These are phyloP conservation scores for Netelia virgata DNA, from an alignment of 2,888 invertebrate species.

Conservation along the genomic window DNA sequence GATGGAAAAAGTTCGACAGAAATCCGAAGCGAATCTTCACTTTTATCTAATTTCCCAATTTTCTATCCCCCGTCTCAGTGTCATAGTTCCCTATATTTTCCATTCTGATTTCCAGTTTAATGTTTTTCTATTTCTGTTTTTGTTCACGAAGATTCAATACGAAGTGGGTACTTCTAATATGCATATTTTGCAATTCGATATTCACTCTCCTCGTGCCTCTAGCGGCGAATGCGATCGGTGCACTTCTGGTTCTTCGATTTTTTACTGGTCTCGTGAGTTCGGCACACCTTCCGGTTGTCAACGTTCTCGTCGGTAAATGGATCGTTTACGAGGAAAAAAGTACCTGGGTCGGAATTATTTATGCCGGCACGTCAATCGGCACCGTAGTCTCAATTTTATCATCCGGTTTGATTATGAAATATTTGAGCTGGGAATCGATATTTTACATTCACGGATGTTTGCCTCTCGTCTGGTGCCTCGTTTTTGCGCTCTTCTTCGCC, in stretches of 20 bases:
- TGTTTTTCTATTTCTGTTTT: conserved; percentile 24
- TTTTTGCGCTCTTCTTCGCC: conserved; percentile 79
- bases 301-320: conserved; percentile 83
- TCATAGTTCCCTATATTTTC: not conserved
- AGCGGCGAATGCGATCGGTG: conserved; percentile 68
- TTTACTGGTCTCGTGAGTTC: conserved; percentile 80
- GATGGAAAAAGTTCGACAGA: not conserved
- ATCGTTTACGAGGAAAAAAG: conserved; percentile 82
- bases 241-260: conserved; percentile 78
- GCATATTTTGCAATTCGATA: conserved; percentile 78
- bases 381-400: conserved; percentile 82
- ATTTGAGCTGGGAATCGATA: conserved; percentile 79
- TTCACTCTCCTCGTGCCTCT: conserved; percentile 80
- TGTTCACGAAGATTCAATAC: conserved; percentile 79
- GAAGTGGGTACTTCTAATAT: conserved; percentile 78
- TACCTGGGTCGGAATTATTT: conserved; percentile 82
- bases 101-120: not conserved
- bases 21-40: no score
- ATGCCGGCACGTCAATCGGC: conserved; percentile 82
- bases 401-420: conserved; percentile 79
- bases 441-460: conserved; percentile 82
- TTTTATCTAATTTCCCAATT: no score
- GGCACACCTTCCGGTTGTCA: conserved; percentile 82
- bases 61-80: no score
- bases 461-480: conserved; percentile 80